Evolutionary conservation across 2,888 invertebrate genomes (phyloP), one percentile per base, ranked within the genome.

Genomic region (Synanthedon andrenaeformis): DNA sequence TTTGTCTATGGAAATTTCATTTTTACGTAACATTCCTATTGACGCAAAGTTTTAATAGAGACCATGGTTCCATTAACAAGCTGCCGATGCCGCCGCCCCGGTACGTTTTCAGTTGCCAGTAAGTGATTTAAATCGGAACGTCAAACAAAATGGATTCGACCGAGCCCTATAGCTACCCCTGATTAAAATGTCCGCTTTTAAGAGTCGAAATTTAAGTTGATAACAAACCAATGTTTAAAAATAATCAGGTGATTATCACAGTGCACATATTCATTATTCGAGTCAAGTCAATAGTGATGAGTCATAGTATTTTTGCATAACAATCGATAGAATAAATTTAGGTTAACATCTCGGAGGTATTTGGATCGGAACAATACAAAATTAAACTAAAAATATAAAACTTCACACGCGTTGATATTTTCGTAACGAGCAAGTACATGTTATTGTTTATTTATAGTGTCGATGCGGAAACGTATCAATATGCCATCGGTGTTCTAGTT

Each of bases 251-350:
- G 77, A 84, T 72, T 79, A 79, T 70, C 56, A 61, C 60, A 59
- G 56, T 63, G 54, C 55, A 58, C 58, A 58, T 64, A 59, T 59
- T 65, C 55, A 69, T 63, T 59, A 68, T 69, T 73, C 62, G 59
- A 62, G 62, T 60, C 59, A 61, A 67, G 72, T 72, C 75, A 69
- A 63, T 57, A 62, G 70, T 58, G 63, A 74, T 81, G 78, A 81
- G 69, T 79, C 78, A 81, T 75, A 70, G 79, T 85, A 83, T 84
- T 85, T 85, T 85, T 82, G 85, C 84, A 82, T 83, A 85, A 85
- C 82, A 87, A 87, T 87, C 84, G 82, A 87, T 87, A 78, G 76
- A 79, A 78, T 75, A 79, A 79, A 86, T 85, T 82, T 84, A 86
- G 87, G 86, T 87, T 86, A 86, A 84, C 76, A 84, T 80, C 76